Conservation (phyloP, 2,797 vertebrate species). For the Gymnothorax javanicus region DNA sequence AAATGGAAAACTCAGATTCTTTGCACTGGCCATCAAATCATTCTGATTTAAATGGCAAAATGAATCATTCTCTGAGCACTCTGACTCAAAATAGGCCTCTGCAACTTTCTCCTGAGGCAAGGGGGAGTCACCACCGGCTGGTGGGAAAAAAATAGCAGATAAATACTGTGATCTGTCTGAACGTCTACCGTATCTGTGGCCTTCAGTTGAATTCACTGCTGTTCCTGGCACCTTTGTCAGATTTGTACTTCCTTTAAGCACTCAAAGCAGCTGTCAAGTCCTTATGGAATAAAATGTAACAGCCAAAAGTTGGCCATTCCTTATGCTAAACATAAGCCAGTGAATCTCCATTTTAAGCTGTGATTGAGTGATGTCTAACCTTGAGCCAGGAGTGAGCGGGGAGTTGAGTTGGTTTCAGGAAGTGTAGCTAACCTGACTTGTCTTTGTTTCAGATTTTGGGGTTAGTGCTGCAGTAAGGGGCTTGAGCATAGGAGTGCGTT, state of each 20-base stretch:
- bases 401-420: not conserved
- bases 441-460: constrained; percentile 18
- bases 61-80: no score
- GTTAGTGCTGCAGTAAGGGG: constrained; percentile 28
- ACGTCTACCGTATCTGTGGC: not conserved
- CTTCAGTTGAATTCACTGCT: not conserved
- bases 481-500: constrained; percentile 35
- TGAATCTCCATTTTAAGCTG: not conserved
- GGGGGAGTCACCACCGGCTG: no score
- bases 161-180: no score
- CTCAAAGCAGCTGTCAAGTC: not conserved
- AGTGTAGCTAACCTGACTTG: not conserved
- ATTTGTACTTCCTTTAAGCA: not conserved
- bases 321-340: not conserved
- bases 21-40: no score
- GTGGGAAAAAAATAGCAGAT: no score
- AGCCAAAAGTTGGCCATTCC: no score
- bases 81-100: no score
- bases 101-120: no score
- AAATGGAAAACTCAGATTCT: no score
- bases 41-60: no score
- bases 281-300: not conserved
- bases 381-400: not conserved
- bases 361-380: not conserved
- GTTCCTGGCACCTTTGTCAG: not conserved